Conservation (phyloP, 2,888 invertebrate species). For the Rhabditoides inermis region DNA sequence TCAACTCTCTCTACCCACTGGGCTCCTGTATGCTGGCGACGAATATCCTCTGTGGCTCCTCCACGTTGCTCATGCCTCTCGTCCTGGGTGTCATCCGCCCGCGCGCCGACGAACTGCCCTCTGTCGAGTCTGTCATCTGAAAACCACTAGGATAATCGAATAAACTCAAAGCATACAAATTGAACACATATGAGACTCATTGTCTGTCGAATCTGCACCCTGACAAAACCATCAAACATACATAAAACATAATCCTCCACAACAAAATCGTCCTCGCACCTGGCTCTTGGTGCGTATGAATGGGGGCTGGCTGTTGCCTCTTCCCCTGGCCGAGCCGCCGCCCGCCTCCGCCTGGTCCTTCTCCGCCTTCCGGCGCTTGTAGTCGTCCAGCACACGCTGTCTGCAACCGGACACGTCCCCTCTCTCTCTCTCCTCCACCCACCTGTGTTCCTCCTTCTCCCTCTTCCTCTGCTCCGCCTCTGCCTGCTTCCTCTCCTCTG, state of each 20-base stretch:
- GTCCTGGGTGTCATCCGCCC: slow-evolving; percentile 17
- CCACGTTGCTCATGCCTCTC: slow-evolving; percentile 26
- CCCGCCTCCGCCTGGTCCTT: slow-evolving; percentile 50
- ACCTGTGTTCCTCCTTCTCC: slow-evolving; percentile 46
- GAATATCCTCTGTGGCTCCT: slow-evolving; percentile 8
- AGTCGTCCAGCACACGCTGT: slow-evolving; percentile 48
- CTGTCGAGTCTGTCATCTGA: slow-evolving; percentile 11
- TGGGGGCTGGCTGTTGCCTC: slow-evolving; percentile 45
- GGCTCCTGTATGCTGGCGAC: slow-evolving; percentile 21
- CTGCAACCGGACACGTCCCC: slow-evolving; percentile 16
- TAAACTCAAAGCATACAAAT: not conserved
- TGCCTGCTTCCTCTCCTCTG: slow-evolving; percentile 40
- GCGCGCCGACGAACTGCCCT: too few species aligned
- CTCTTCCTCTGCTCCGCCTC: slow-evolving; percentile 43
- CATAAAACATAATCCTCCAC: too few species aligned
- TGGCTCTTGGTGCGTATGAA: slow-evolving; percentile 48
- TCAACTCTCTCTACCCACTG: too few species aligned
- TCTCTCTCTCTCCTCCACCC: not conserved
- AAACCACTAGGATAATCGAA: not conserved
- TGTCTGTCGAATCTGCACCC: not conserved
- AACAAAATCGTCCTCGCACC: too few species aligned
- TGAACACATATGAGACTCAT: not conserved
- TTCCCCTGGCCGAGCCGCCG: slow-evolving; percentile 23
- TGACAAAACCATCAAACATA: too few species aligned
- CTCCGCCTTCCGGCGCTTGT: slow-evolving; percentile 46